Evolutionary conservation across 2,888 invertebrate species (phyloP).

Genomic region (Steromphala cineraria): DNA sequence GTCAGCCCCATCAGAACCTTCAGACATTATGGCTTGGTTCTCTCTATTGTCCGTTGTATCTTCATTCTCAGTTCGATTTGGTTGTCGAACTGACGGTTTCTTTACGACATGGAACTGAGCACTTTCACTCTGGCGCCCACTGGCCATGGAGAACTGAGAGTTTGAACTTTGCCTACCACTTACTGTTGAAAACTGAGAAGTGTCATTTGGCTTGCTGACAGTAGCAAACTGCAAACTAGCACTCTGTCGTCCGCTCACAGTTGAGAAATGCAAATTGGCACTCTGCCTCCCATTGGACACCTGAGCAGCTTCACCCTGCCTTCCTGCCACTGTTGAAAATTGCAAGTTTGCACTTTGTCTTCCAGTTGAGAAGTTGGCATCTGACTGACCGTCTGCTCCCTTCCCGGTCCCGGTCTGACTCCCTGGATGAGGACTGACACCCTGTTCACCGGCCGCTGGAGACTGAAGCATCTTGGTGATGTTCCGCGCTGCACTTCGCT

Average conservation of each 20-base stretch:
- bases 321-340: neutral
- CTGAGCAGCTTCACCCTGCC: neutral
- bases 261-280: too few species aligned
- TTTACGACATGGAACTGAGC: neutral
- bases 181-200: too few species aligned
- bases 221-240: neutral
- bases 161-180: too few species aligned
- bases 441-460: constrained; percentile 3
- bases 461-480: constrained; percentile 38
- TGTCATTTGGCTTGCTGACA: neutral
- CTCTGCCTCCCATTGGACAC: too few species aligned
- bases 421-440: neutral
- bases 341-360: neutral
- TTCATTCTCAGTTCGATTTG: neutral
- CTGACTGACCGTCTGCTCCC: neutral
- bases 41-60: neutral
- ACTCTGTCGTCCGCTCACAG: neutral
- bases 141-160: neutral
- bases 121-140: neutral
- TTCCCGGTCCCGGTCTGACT: neutral
- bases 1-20: neutral
- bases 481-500: constrained; percentile 29
- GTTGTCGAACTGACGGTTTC: neutral
- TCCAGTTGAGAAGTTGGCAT: neutral
- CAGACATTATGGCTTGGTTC: neutral